Base-by-base conservation (phyloP, 2,797 vertebrate species). In the Heteromormyrus szaboi region DNA sequence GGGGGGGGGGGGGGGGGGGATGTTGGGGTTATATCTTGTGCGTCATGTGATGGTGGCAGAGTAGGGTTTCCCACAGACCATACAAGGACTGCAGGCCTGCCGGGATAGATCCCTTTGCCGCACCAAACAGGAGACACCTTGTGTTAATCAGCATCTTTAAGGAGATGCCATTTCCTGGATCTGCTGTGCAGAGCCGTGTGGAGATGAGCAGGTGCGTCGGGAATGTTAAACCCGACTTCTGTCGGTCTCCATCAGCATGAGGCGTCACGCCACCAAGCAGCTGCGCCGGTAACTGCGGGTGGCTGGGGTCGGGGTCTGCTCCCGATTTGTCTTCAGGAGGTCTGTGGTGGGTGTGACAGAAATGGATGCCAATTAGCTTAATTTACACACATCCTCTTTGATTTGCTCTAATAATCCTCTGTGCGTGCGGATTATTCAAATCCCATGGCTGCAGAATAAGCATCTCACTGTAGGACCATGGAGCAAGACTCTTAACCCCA, bases 131-230 rank as follows among this genome's bases (percentile, higher is more conserved):
- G 93, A 72, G 25, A 93, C 51, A 93, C 92, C 90, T 94, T 94
- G 81, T 91, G 92, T 92, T 95, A 95, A 95, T 94, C 95, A 94
- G 94, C 93, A 93, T 93, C 93, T 94, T 95, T 95, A 94, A 94
- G 92, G 12, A 51, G 29, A 22, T 4, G 68, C 65, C 48, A 7
- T 41, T 72, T 56, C 50, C 72, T 25, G 50, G 33, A 53, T 56
- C 25, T 41, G 50, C 50, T 5, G 17, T 46, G 33, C 44, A 59
- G 25, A 44, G 65, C n/a, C 14, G 50, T 86, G 65, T 6, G 41
- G 33, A 17, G 65, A 17, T 37, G 90, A 44, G 81, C 89, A 91
- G 72, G 90, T 90, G 91, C 89, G 90, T 87, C 65, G 81, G 85
- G 93, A 94, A 95, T 95, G 92, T 93, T 93, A 94, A 95, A 93